Evolutionary conservation across 2,888 invertebrate genomes (phyloP), one percentile per base, ranked within the genome.

Genomic region (Junonia oenone): DNA sequence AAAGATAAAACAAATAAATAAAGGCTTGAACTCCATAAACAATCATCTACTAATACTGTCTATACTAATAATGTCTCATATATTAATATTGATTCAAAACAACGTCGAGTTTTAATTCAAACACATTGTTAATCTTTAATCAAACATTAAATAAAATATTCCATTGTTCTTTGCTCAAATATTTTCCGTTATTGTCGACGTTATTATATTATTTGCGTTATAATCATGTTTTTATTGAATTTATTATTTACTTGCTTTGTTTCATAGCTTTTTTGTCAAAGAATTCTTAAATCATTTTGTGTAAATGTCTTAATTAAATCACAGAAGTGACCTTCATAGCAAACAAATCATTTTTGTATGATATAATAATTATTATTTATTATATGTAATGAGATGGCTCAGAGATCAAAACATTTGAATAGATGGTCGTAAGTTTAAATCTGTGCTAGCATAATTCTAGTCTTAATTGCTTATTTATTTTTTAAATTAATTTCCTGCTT

Each of bases 131-230:
- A 26, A 57, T 55, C 13, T 33, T 52, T 43, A 45, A 49, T 56
- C 45, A 29, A 58, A 45, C 26, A 22, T 45, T 45, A 57, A n/a
- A 50, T 58, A 50, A 54, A 66, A 67, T 67, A 64, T 66, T 66
- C 68, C 68, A 69, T 68, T 69, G 68, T 67, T 64, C 61, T 40
- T 62, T 57, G 56, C 51, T 53, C 55, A 61, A 67, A 68, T 65
- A 64, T 68, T 62, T 57, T 52, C 48, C 35, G 27, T 62, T 61
- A 63, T 60, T 61, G 61, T 64, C 67, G 64, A 58, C 55, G 40
- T 37, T 38, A 37, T 31, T 11, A 33, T 38, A 15, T n/a, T n/a
- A n/a, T 55, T 51, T 55, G 45, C 38, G 31, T 51, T 51, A 9
- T n/a, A 35, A 48, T 33, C n/a, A 17, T 26, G 13, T 14, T 54